phyloP scores from a whole-genome alignment of 2,888 invertebrate species.

The Tetragnatha montana region DNA sequence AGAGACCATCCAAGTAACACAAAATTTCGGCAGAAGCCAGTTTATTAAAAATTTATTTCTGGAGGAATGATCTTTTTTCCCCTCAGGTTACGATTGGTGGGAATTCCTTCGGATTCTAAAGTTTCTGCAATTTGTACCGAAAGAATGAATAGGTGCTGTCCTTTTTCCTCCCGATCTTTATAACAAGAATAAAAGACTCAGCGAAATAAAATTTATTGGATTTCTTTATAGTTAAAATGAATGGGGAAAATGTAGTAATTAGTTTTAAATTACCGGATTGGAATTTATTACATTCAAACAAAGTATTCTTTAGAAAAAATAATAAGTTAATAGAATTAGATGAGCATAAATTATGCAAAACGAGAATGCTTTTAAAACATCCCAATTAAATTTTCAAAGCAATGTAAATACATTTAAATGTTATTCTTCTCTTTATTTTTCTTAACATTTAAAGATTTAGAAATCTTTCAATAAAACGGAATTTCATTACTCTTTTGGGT shows the following conservation, averaged over 20 bases:
- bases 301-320: too few relatives aligned
- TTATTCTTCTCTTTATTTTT: too few relatives aligned
- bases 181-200: neutral
- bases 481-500: too few relatives aligned
- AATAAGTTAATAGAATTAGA: too few relatives aligned
- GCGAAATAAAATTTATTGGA: neutral
- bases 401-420: too few relatives aligned
- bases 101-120: neutral
- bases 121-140: neutral
- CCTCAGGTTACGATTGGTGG: neutral
- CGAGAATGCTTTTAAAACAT: too few relatives aligned
- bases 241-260: neutral
- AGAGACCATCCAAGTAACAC: neutral
- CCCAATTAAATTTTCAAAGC: too few relatives aligned
- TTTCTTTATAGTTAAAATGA: neutral
- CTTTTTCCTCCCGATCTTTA: neutral
- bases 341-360: too few relatives aligned
- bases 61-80: neutral
- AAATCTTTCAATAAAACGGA: too few relatives aligned
- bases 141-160: neutral
- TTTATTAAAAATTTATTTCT: conserved; percentile 1
- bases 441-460: too few relatives aligned
- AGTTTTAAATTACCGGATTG: neutral
- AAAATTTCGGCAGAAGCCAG: neutral
- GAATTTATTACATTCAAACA: too few relatives aligned